Evolutionary conservation across 2,888 invertebrate species (phyloP).

Genomic region (Kryphioiulus occultus): DNA sequence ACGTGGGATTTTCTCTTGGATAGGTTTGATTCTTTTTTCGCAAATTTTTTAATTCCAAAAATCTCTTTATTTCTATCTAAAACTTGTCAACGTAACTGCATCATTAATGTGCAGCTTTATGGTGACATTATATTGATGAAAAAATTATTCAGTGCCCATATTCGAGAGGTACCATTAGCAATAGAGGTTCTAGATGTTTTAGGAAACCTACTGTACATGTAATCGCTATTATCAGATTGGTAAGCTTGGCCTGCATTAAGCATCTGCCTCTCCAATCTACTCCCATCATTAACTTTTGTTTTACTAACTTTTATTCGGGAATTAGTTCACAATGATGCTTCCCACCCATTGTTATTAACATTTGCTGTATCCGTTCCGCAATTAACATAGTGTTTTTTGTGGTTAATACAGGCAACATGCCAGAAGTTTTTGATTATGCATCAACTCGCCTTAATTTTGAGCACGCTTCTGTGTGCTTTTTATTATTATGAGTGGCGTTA

Average conservation of each 20-base stretch:
- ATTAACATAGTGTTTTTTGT: not conserved
- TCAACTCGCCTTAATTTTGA: conserved; percentile 3
- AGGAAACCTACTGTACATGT: no score
- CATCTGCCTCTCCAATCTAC: not conserved
- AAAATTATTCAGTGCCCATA: not conserved
- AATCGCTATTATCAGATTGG: not conserved
- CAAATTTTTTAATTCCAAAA: no score
- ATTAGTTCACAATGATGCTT: conserved; percentile 5
- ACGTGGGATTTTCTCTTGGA: no score
- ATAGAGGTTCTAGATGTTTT: not conserved
- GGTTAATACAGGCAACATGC: conserved; percentile 9
- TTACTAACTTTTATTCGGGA: not conserved
- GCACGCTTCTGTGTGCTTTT: not conserved
- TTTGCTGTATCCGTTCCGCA: not conserved
- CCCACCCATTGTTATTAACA: conserved; percentile 5
- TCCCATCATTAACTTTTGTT: not conserved
- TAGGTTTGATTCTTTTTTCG: no score
- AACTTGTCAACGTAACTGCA: no score
- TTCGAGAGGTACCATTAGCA: not conserved
- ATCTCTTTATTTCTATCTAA: no score
- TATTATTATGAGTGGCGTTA: not conserved
- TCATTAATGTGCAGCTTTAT: no score
- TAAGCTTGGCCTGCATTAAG: not conserved
- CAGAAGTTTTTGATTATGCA: conserved; percentile 15
- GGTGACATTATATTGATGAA: no score